phyloP scores from a whole-genome alignment of 2,888 invertebrate species.

The Lobophora halterata region DNA sequence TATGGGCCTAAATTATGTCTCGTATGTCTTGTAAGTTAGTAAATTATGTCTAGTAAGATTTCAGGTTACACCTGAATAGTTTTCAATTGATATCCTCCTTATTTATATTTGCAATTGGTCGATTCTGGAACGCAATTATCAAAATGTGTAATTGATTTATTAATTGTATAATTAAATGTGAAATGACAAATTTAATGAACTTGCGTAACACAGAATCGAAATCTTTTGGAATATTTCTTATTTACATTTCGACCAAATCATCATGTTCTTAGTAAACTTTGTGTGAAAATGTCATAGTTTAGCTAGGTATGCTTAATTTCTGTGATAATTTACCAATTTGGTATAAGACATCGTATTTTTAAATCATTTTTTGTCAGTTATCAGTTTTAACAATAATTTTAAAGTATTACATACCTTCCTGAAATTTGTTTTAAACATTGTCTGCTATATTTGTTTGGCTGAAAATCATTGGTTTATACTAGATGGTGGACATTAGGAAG shows the following conservation, averaged over 20 bases:
- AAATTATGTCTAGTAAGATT: conserved; percentile 50
- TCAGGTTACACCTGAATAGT: conserved; percentile 45
- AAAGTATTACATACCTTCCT: no score
- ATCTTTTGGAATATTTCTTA: no score
- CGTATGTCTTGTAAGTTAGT: conserved; percentile 30
- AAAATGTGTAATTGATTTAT: conserved; percentile 38
- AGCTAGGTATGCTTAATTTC: conserved; percentile 79
- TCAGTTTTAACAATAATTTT: conserved; percentile 6
- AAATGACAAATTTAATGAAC: no score
- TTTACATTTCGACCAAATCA: conserved; percentile 65
- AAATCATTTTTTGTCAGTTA: conserved; percentile 15
- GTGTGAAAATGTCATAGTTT: conserved; percentile 68
- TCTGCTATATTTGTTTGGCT: no score
- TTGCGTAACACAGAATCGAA: no score
- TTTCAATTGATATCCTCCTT: conserved; percentile 34
- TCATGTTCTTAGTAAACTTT: conserved; percentile 56
- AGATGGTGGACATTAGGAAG: no score
- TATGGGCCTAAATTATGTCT: conserved; percentile 30
- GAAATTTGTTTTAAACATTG: no score
- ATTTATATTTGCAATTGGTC: no score
- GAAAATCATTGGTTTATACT: no score
- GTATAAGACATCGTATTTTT: conserved; percentile 72
- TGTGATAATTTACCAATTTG: conserved; percentile 79
- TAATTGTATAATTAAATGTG: conserved; percentile 31
- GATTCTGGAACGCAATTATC: no score